Evolutionary conservation across 1,140 invertebrate species (phyloP).

Genomic region (Drosophila bipectinata): DNA sequence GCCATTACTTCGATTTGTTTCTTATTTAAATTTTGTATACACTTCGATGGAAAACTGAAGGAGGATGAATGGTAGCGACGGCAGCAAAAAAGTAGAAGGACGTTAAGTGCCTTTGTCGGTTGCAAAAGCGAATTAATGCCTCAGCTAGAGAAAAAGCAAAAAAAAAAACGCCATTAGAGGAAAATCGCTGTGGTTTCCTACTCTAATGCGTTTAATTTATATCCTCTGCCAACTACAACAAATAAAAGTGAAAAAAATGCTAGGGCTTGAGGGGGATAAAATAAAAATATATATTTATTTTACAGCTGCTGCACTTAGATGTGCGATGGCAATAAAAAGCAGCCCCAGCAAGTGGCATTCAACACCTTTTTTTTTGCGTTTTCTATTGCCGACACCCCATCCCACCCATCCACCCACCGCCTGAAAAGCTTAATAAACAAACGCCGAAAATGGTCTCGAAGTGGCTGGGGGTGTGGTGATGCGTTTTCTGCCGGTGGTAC

Average conservation of each 20-base stretch:
- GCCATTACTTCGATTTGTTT: slow-evolving; percentile 80
- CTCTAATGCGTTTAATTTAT: slow-evolving; percentile 82
- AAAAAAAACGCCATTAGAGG: slow-evolving; percentile 14
- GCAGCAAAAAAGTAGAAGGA: slow-evolving; percentile 1
- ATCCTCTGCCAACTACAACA: slow-evolving; percentile 59
- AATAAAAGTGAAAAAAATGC: slow-evolving; percentile 59
- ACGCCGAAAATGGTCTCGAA: slow-evolving; percentile 60
- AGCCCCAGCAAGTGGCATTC: slow-evolving; percentile 77
- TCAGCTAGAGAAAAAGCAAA: slow-evolving; percentile 19
- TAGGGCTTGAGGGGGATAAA: slow-evolving; percentile 37
- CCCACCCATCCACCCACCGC: slow-evolving; percentile 22
- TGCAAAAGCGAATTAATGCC: slow-evolving; percentile 74
- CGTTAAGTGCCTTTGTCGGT: slow-evolving; percentile 78
- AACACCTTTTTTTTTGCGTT: slow-evolving; percentile 64
- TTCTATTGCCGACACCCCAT: slow-evolving; percentile 4
- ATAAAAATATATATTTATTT: slow-evolving; percentile 83
- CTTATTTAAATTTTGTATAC: slow-evolving; percentile 80
- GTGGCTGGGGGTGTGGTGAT: slow-evolving; percentile 16
- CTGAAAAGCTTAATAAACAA: slow-evolving; percentile 82
- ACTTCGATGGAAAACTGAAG: slow-evolving; percentile 25
- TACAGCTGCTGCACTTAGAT: slow-evolving; percentile 81
- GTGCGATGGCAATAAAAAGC: slow-evolving; percentile 75
- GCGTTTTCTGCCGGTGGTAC: background rate
- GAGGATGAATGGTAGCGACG: background rate
- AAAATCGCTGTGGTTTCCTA: slow-evolving; percentile 78